Conservation (phyloP, 2,888 invertebrate species). For the Xiphydria camelus region DNA sequence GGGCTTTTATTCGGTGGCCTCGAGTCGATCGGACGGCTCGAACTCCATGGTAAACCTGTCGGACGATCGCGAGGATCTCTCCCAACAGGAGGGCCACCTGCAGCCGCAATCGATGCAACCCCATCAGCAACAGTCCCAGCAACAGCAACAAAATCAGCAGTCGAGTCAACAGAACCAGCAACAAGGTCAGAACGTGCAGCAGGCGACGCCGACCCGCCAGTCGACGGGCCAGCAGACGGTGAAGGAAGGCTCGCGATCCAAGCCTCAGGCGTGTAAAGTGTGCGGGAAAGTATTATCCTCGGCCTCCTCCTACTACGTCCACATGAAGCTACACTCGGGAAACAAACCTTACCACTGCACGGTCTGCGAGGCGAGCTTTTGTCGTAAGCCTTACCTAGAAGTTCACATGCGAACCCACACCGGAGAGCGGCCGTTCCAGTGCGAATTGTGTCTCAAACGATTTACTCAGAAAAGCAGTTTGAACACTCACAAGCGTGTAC, state of each 20-base stretch:
- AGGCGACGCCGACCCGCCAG: constrained; percentile 45
- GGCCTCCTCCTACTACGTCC: constrained; percentile 78
- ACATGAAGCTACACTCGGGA: constrained; percentile 81
- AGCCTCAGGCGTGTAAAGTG: constrained; percentile 77
- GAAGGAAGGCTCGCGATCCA: constrained; percentile 62
- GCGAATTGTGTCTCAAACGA: constrained; percentile 74
- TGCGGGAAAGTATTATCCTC: constrained; percentile 79
- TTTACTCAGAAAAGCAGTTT: constrained; percentile 82
- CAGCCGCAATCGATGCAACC: constrained; percentile 50
- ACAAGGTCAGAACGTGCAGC: constrained; percentile 27
- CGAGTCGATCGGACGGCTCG: constrained; percentile 55
- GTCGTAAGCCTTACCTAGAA: constrained; percentile 79
- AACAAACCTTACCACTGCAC: constrained; percentile 81
- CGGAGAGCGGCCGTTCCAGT: constrained; percentile 75
- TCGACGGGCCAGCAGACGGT: constrained; percentile 51
- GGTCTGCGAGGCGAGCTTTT: constrained; percentile 77
- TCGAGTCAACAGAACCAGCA: constrained; percentile 33
- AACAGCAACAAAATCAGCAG: constrained; percentile 59
- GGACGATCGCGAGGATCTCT: constrained; percentile 53
- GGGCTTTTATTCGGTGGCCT: constrained; percentile 63
- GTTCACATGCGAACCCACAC: constrained; percentile 83
- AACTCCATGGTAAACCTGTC: constrained; percentile 56
- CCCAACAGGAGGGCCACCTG: constrained; percentile 53
- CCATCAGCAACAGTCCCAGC: constrained; percentile 37
- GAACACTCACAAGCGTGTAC: constrained; percentile 80